phyloP scores from a whole-genome alignment of 2,797 vertebrate species.

The Graptemys geographica region DNA sequence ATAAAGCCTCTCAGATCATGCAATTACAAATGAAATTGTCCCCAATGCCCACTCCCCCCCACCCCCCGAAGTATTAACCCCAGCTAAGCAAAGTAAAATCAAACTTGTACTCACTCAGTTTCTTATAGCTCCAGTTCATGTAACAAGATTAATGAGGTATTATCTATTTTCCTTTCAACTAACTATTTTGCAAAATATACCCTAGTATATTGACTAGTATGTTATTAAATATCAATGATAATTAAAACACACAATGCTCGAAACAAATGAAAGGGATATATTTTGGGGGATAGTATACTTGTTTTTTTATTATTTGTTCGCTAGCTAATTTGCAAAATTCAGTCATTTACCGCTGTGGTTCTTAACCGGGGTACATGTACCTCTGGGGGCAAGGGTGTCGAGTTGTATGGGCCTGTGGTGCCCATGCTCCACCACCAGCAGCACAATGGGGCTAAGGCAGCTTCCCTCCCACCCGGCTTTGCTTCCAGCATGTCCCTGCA shows the following conservation, averaged over 20 bases:
- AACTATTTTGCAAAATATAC: background rate
- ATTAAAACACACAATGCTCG: background rate
- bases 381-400: too few species aligned
- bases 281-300: background rate
- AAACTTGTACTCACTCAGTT: background rate
- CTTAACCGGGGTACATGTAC: too few species aligned
- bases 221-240: background rate
- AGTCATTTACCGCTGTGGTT: background rate
- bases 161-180: background rate
- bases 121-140: background rate
- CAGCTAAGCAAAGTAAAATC: background rate
- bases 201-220: background rate
- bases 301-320: background rate
- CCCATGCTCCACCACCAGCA: too few species aligned
- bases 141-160: background rate
- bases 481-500: too few species aligned
- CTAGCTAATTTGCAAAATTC: background rate
- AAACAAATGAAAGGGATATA: background rate
- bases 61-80: background rate
- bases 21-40: background rate
- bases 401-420: too few species aligned
- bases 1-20: background rate
- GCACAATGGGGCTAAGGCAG: too few species aligned
- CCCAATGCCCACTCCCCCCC: background rate
- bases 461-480: too few species aligned